Conservation (phyloP, 2,113 vertebrate genomes). For the Gallinago paraguaiae region DNA sequence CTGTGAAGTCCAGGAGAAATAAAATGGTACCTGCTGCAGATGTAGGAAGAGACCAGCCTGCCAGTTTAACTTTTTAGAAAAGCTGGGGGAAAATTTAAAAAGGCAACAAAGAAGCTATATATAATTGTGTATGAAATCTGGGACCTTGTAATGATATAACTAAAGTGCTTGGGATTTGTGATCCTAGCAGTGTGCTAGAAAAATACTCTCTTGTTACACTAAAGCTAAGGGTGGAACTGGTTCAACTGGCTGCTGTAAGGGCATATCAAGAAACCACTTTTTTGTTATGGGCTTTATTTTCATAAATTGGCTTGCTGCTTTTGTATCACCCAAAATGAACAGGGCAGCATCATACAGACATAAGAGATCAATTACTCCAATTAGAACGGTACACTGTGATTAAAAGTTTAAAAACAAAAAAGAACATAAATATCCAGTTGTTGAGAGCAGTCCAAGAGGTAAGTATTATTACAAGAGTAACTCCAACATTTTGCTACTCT, state of each 20-base stretch:
- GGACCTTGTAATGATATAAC: background rate
- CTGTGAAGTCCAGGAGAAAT: background rate
- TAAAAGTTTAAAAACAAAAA: background rate
- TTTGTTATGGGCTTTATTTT: background rate
- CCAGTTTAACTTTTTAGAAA: conserved; percentile 33
- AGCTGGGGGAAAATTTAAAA: background rate
- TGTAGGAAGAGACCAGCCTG: background rate
- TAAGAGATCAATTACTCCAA: background rate
- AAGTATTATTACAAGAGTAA: background rate
- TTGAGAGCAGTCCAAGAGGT: background rate
- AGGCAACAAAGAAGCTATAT: background rate
- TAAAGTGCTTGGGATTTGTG: conserved; percentile 26
- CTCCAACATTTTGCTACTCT: background rate
- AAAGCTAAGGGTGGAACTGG: background rate
- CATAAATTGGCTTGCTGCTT: background rate
- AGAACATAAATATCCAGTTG: background rate
- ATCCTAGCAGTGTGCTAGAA: background rate
- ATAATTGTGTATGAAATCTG: background rate
- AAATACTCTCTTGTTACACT: conserved; percentile 20
- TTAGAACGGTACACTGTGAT: background rate
- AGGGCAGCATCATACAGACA: background rate
- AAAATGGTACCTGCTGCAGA: conserved; percentile 1
- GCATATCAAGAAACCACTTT: background rate
- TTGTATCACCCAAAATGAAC: background rate
- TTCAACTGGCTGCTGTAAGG: conserved; percentile 9